Evolutionary conservation across 2,113 vertebrate genomes (phyloP), one percentile per base, ranked within the genome.

Genomic region (Campylomormyrus tamandua): DNA sequence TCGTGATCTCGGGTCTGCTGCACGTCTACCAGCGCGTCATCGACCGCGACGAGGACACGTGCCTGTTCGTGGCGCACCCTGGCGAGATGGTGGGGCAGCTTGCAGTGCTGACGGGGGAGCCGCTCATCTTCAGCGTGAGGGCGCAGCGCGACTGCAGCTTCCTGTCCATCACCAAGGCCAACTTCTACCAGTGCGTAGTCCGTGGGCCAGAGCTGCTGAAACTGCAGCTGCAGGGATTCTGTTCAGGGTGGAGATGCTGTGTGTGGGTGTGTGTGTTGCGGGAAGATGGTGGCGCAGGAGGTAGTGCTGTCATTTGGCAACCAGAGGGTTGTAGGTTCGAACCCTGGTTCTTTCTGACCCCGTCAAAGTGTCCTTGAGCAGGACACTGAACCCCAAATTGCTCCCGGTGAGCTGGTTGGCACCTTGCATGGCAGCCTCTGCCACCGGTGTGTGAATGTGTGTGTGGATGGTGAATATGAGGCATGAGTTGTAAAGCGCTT

Each of bases 81-180:
- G 98, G 98, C 0, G 98, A 99, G 92, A 93, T 99, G 83, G 98
- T 98, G 52, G 98, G 98, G 0, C 98, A 98, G 93, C 95, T 99
- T 0, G 97, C 98, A 0, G 98, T 98, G 27, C 97, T 99, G 70
- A 99, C 98, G 0, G 98, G 98, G 0, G 98, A 99, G 48, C 98
- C 98, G 0, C 97, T 99, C 0, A 98, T 98, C 94, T 99, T 98
- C 95, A 98, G 96, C 87, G 96, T 99, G 90, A 96, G 95, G 70
- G 97, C 98, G 83, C 97, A 97, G 31, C 94, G 97, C 0, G 98
- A 98, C 94, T 99, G 98, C 95, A 95, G 94, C 94, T 98, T 98
- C 95, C 95, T 99, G 8, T 97, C 96, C 77, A 97, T 99, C 93
- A 97, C 98, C 91, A 99, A 99, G 94, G 95, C 96, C 3, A 96